Evolutionary conservation across 2,888 invertebrate genomes (phyloP).

Genomic region (Lingula anatina): DNA sequence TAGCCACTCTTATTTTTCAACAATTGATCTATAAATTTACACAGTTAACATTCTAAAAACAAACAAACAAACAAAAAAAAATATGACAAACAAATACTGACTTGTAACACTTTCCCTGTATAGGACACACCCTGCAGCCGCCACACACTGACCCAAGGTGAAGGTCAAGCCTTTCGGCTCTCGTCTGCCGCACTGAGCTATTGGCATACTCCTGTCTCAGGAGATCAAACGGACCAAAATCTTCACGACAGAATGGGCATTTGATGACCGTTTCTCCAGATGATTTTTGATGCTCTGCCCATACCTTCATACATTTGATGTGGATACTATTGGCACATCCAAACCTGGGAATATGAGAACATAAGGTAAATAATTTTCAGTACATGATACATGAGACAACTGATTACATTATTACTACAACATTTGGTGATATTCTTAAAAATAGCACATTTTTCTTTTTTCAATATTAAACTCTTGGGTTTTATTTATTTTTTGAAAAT

Average conservation of each 20-base stretch:
- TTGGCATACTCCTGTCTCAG: constrained; percentile 45
- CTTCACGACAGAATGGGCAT: constrained; percentile 52
- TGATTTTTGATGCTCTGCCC: constrained; percentile 50
- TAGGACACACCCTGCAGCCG: constrained; percentile 38
- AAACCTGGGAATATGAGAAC: constrained; percentile 26
- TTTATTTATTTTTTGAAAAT: neutral
- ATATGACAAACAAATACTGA: no score
- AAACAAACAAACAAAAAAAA: no score
- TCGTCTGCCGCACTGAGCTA: constrained; percentile 16
- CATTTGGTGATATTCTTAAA: no score
- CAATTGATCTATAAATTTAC: no score
- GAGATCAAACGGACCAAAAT: constrained; percentile 47
- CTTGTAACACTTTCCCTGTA: constrained; percentile 51
- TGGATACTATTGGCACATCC: constrained; percentile 53
- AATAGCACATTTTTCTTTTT: no score
- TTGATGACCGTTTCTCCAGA: constrained; percentile 37
- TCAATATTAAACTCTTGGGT: no score
- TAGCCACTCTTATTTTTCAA: no score
- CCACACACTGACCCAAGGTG: constrained; percentile 38
- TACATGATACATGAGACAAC: no score
- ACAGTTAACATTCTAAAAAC: no score
- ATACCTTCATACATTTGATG: constrained; percentile 53
- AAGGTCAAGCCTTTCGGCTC: constrained; percentile 21
- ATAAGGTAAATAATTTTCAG: neutral
- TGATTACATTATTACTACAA: no score